Evolutionary conservation across 2,113 vertebrate species (phyloP), one percentile per base, ranked within the genome.

Genomic region (Sardina pilchardus): DNA sequence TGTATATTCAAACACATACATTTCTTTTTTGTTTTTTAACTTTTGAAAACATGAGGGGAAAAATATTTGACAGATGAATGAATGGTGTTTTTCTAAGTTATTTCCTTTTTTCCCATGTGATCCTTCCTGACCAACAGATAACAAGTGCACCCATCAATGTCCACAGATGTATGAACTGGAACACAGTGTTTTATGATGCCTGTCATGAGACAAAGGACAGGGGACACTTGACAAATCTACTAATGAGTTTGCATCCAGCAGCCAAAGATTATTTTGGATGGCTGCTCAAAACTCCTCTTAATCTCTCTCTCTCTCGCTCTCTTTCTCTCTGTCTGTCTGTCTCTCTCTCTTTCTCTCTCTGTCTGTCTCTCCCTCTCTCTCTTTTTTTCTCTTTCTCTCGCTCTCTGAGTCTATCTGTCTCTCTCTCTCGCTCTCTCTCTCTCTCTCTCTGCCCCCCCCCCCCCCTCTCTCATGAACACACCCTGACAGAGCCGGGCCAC

Each of bases 401-500:
- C 39, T 42, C 4, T 39, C 39, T 39, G 1, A 39, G 4, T 1
- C 39, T 39, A 4, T 39, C 39, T 39, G 1, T 39, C 39, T 39
- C 39, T 4, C 39, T 39, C 39, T 39, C 39, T 39, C 39, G 1
- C 39, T 39, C 1, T 39, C 39, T 39, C 1, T 39, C 39, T 39
- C 39, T 39, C 39, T 1, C 39, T 42, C 39, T 42, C 1, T 42
- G 12, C 21, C 53, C 21, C 1, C 21, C 53, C 21, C 14, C 53
- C 21, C 53, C 21, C 8, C 19, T 19, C 19, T 19, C 83, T 9
- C 24, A n/a, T 4, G n/a, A 44, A 78, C 87, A 71, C 71, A 47
- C 81, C 44, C 84, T 53, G 24, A 47, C 82, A 67, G 48, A 90
- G 81, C 89, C 91, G 93, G 92, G 93, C 47, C 85, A 78, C 90